Evolutionary conservation across 2,888 invertebrate species (phyloP), one percentile per base, ranked within the genome.

Genomic region (Sturmia bella): DNA sequence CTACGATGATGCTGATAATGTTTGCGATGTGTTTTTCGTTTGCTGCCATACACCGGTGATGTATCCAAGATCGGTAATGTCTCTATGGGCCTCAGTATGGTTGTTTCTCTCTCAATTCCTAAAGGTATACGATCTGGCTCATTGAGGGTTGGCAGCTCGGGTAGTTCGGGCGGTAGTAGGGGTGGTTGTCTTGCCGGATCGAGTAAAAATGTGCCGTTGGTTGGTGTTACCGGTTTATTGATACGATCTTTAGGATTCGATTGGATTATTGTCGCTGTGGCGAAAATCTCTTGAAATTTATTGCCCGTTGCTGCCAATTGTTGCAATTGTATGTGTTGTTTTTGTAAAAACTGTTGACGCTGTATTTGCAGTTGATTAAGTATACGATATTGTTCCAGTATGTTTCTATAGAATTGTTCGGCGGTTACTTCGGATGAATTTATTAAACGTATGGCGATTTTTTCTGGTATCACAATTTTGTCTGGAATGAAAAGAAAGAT

Each of bases 401-500:
- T 86, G 84, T 87, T 91, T 89, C 86, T 90, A 86, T 89, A 91
- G 88, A 89, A 91, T 88, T 90, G 88, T 84, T 89, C 91, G 78
- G 88, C 90, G 86, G 87, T 89, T 84, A 90, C 90, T 89, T 89
- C 91, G 85, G 88, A 88, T 85, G 88, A 88, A 86, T 91, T 91
- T 56, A 89, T 86, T 84, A 90, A 89, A 83, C 88, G 89, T 85
- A 91, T 90, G 82, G 90, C 91, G 79, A 91, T 89, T 87, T 89
- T 89, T 86, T 91, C 91, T 83, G 91, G 90, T 87, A 91, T 90
- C 87, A 90, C 89, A 87, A 91, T 89, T 90, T 90, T 89, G 86
- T 91, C 91, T 90, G 86, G 61, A 68, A 63, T 32, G 3, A 15
- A 69, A 2, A 56, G 0, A 43, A 12, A 32, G 11, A n/a, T 13